These are phyloP conservation scores for Drosophila kepulauana DNA, from an alignment of 1,140 invertebrate genomes.

Conservation along the genomic window DNA sequence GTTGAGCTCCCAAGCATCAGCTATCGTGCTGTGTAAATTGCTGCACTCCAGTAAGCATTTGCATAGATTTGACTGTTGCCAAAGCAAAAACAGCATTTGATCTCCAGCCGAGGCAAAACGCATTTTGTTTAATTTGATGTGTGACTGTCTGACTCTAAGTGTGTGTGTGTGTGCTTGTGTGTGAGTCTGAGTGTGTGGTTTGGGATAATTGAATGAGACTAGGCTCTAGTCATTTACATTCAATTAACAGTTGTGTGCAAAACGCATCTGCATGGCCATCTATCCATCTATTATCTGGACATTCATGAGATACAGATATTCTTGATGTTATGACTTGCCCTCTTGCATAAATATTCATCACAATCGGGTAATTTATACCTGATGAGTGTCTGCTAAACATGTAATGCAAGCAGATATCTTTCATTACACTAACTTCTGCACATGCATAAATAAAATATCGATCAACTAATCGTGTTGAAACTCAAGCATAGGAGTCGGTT, in stretches of 20 bases:
- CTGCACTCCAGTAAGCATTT: constrained; percentile 39
- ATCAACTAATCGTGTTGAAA: not conserved
- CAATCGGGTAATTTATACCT: constrained; percentile 22
- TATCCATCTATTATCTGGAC: constrained; percentile 18
- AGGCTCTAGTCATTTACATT: constrained; percentile 73
- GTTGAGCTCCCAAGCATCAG: constrained; percentile 24
- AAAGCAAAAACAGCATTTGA: constrained; percentile 44
- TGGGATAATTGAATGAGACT: constrained; percentile 73
- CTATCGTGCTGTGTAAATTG: constrained; percentile 44
- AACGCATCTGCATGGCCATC: constrained; percentile 40
- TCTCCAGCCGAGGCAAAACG: constrained; percentile 31
- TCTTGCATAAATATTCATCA: constrained; percentile 41
- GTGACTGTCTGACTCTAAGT: not conserved
- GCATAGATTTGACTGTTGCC: constrained; percentile 46
- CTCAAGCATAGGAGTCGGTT: not conserved
- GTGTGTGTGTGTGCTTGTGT: constrained; percentile 20
- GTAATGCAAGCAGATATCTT: constrained; percentile 7
- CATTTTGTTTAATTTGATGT: constrained; percentile 48
- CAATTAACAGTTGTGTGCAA: constrained; percentile 75
- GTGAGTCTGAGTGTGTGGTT: constrained; percentile 1
- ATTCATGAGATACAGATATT: constrained; percentile 20
- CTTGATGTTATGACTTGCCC: constrained; percentile 17
- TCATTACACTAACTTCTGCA: not conserved
- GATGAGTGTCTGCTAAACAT: constrained; percentile 13
- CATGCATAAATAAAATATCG: not conserved